These are phyloP conservation scores for Drosophila ezoana DNA, from an alignment of 2,888 invertebrate genomes.

Conservation along the genomic window DNA sequence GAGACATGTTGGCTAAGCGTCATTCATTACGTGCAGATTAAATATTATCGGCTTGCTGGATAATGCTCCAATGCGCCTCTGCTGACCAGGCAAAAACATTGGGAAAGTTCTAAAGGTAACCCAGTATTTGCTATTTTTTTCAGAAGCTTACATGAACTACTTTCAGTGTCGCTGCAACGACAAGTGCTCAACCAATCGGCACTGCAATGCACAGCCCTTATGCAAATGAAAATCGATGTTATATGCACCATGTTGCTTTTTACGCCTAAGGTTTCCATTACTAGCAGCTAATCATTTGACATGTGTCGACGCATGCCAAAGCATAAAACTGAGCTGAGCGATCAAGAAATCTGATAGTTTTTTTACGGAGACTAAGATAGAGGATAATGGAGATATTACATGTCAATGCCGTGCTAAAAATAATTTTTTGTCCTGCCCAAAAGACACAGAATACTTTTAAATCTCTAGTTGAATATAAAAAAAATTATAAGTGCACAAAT, in stretches of 20 bases:
- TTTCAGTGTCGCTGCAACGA: constrained; percentile 62
- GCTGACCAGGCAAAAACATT: constrained; percentile 42
- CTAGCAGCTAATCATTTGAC: constrained; percentile 60
- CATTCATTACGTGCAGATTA: constrained; percentile 70
- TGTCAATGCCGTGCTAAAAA: constrained; percentile 32
- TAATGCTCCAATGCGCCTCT: constrained; percentile 30
- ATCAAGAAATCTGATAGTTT: constrained; percentile 64
- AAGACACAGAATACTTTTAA: constrained; percentile 21
- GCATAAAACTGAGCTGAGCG: constrained; percentile 49
- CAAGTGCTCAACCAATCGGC: constrained; percentile 56
- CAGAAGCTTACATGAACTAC: background rate
- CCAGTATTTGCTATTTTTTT: background rate
- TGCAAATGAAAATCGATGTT: constrained; percentile 66
- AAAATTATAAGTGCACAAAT: constrained; percentile 47
- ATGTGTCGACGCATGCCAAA: constrained; percentile 25
- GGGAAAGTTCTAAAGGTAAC: constrained; percentile 65
- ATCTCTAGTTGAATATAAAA: constrained; percentile 35
- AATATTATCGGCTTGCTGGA: constrained; percentile 47
- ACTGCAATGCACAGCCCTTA: constrained; percentile 55
- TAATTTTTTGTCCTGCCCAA: constrained; percentile 10
- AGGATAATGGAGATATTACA: constrained; percentile 49
- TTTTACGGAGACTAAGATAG: constrained; percentile 33
- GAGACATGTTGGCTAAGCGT: constrained; percentile 70
- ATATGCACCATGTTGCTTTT: no score
- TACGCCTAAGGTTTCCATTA: no score